Evolutionary conservation across 2,888 invertebrate species (phyloP).

Genomic region (Monoplex corrugatus): DNA sequence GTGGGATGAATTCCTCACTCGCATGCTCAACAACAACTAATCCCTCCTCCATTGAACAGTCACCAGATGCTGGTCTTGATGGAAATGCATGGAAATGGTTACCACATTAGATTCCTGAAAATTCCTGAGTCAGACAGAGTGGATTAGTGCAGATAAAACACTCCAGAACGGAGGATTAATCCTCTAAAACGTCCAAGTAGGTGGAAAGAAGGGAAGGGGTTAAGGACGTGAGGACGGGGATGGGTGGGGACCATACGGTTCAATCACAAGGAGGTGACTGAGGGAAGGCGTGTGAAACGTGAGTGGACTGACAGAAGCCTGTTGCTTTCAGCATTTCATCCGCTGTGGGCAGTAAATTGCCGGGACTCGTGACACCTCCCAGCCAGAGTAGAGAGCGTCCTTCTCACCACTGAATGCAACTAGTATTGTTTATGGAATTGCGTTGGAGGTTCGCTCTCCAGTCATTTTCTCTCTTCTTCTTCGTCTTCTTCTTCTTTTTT

Average conservation of each 20-base stretch:
- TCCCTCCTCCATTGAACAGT: no score
- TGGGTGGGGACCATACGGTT: not conserved
- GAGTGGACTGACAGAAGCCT: constrained; percentile 8
- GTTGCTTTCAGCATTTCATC: not conserved
- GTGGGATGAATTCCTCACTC: no score
- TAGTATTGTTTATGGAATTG: constrained; percentile 5
- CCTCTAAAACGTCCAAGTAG: no score
- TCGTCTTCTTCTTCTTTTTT: no score
- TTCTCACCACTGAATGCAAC: not conserved
- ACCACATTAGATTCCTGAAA: no score
- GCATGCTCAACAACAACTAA: no score
- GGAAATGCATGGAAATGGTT: no score
- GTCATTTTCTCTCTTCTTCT: not conserved
- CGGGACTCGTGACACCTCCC: not conserved
- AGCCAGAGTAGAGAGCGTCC: not conserved
- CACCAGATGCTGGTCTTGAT: no score
- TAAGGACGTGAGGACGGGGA: not conserved
- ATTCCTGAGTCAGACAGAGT: no score
- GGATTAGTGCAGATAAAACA: not conserved
- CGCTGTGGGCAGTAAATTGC: constrained; percentile 42
- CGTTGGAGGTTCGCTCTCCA: not conserved
- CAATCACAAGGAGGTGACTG: constrained; percentile 1
- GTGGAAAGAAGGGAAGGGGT: no score
- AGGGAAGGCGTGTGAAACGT: not conserved
- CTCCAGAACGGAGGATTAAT: not conserved